Conservation (phyloP, 2,888 invertebrate species). For the Liodrosophila aerea region DNA sequence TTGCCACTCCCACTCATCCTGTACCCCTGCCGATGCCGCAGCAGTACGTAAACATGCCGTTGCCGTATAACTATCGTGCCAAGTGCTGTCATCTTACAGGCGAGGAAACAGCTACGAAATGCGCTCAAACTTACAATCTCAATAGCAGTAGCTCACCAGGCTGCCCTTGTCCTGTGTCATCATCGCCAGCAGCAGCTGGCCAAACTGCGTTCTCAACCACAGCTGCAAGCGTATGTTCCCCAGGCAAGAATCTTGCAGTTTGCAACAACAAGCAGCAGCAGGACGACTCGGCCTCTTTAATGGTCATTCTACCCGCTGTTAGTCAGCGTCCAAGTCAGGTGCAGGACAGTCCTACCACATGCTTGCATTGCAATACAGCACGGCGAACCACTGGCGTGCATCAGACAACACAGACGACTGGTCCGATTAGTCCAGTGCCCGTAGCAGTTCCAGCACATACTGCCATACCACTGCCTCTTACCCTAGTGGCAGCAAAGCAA, state of each 20-base stretch:
- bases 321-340: constrained; percentile 14
- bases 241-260: constrained; percentile 11
- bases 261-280: constrained; percentile 20
- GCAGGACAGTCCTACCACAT: constrained; percentile 65
- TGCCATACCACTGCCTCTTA: constrained; percentile 22
- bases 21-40: constrained; percentile 12
- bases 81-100: constrained; percentile 78
- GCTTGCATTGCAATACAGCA: constrained; percentile 81
- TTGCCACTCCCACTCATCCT: constrained; percentile 24
- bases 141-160: constrained; percentile 25
- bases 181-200: constrained; percentile 42
- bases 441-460: constrained; percentile 58
- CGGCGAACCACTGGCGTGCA: constrained; percentile 82
- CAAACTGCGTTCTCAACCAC: constrained; percentile 30
- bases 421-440: constrained; percentile 82
- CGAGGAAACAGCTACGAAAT: constrained; percentile 30
- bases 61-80: constrained; percentile 78
- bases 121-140: constrained; percentile 44
- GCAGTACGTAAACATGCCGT: constrained; percentile 65
- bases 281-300: no score
- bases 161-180: constrained; percentile 44
- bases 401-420: constrained; percentile 83
- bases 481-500: constrained; percentile 21
- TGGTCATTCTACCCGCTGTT: constrained; percentile 59
- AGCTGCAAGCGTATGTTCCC: constrained; percentile 35